Evolutionary conservation across 2,888 invertebrate species (phyloP).

Genomic region (Rhagophthalmus giganteus): DNA sequence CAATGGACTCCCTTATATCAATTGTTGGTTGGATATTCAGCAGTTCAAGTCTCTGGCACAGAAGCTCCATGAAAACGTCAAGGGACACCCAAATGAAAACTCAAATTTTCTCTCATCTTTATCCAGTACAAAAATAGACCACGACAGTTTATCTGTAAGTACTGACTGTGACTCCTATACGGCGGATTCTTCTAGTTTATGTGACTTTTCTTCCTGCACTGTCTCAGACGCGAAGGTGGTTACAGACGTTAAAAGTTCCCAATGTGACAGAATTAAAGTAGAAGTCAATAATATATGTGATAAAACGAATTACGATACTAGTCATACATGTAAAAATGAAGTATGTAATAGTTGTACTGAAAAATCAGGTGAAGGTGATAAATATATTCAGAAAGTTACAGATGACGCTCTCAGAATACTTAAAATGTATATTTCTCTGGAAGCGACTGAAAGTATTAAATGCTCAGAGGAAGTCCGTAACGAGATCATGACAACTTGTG

Average conservation of each 20-base stretch:
- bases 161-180: conserved; percentile 55
- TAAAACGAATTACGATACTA: conserved; percentile 48
- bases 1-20: conserved; percentile 66
- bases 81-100: conserved; percentile 18
- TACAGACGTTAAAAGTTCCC: conserved; percentile 25
- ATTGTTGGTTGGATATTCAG: conserved; percentile 78
- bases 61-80: conserved; percentile 21
- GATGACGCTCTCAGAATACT: conserved; percentile 73
- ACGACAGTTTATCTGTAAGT: conserved; percentile 55
- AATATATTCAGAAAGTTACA: conserved; percentile 44
- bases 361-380: conserved; percentile 23
- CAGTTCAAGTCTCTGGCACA: conserved; percentile 60
- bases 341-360: conserved; percentile 18
- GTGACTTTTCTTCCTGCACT: conserved; percentile 45
- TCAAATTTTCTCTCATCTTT: conserved; percentile 36
- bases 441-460: conserved; percentile 64
- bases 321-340: conserved; percentile 30
- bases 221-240: conserved; percentile 32
- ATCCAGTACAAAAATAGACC: conserved; percentile 44
- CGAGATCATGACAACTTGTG: conserved; percentile 66
- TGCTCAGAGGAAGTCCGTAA: conserved; percentile 63
- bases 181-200: conserved; percentile 50
- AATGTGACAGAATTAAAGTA: conserved; percentile 28
- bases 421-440: conserved; percentile 75
- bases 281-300: conserved; percentile 44